Evolutionary conservation across 2,797 vertebrate species (phyloP).

Genomic region (Pseudopleuronectes americanus): DNA sequence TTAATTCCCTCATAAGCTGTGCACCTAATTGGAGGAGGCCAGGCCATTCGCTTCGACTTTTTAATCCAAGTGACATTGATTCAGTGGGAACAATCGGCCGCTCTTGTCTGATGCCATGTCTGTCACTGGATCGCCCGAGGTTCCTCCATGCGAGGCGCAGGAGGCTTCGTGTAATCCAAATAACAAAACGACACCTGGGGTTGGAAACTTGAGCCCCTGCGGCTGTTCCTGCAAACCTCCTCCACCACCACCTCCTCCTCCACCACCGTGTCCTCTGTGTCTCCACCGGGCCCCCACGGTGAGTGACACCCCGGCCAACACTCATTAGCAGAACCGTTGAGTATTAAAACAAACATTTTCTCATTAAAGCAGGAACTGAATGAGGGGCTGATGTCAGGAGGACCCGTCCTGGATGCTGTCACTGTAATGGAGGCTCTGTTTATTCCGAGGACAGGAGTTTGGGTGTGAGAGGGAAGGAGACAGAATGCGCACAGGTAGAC

Average conservation of each 20-base stretch:
- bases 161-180: conserved; percentile 75
- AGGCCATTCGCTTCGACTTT: conserved; percentile 76
- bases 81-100: conserved; percentile 71
- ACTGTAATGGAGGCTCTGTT: conserved; percentile 64
- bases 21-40: conserved; percentile 77
- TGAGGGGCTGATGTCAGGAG: conserved; percentile 34
- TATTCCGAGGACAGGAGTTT: conserved; percentile 53
- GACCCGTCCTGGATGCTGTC: conserved; percentile 18
- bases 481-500: conserved; percentile 33
- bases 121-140: conserved; percentile 57
- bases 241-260: background rate
- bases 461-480: conserved; percentile 3
- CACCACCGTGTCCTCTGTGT: background rate
- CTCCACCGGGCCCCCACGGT: conserved; percentile 26
- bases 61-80: conserved; percentile 82
- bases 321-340: conserved; percentile 65
- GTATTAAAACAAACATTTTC: conserved; percentile 67
- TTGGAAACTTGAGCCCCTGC: conserved; percentile 74
- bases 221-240: conserved; percentile 67
- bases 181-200: conserved; percentile 82
- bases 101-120: conserved; percentile 73
- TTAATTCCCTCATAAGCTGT: conserved; percentile 71
- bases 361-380: conserved; percentile 60
- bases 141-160: conserved; percentile 59
- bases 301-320: conserved; percentile 62